These are phyloP conservation scores for Spialia ferax DNA, from an alignment of 2,888 invertebrate species.

Conservation along the genomic window DNA sequence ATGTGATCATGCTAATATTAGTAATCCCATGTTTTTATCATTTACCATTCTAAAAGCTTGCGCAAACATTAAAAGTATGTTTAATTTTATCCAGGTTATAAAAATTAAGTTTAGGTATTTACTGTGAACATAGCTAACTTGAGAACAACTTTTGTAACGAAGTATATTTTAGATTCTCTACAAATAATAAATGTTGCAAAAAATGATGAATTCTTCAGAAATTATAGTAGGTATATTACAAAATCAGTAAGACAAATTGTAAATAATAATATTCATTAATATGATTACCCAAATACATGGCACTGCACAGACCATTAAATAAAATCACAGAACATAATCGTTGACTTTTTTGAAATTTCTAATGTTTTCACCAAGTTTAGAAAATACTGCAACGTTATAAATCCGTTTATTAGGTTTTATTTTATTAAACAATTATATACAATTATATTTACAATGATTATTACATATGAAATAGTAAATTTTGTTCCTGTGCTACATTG, in stretches of 20 bases:
- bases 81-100: background rate
- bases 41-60: background rate
- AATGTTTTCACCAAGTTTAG: background rate
- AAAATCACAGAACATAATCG: constrained; percentile 25
- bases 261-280: background rate
- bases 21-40: constrained; percentile 20
- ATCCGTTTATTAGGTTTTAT: background rate
- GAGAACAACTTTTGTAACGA: too few species aligned
- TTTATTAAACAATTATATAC: constrained; percentile 37
- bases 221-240: background rate
- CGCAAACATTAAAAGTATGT: background rate
- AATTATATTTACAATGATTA: constrained; percentile 41
- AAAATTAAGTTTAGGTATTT: too few species aligned
- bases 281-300: constrained; percentile 7
- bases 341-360: background rate
- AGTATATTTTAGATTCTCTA: too few species aligned
- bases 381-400: background rate
- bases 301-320: constrained; percentile 22
- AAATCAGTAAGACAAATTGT: too few species aligned
- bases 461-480: background rate
- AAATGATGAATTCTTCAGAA: background rate
- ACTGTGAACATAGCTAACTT: too few species aligned
- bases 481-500: background rate
- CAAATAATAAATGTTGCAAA: too few species aligned
- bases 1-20: constrained; percentile 24